Percentiles rank a stretch among this genome's conserved stretches.
Evolutionary conservation across 2,113 vertebrate species (phyloP).

Genomic region (Megaceryle torquata): DNA sequence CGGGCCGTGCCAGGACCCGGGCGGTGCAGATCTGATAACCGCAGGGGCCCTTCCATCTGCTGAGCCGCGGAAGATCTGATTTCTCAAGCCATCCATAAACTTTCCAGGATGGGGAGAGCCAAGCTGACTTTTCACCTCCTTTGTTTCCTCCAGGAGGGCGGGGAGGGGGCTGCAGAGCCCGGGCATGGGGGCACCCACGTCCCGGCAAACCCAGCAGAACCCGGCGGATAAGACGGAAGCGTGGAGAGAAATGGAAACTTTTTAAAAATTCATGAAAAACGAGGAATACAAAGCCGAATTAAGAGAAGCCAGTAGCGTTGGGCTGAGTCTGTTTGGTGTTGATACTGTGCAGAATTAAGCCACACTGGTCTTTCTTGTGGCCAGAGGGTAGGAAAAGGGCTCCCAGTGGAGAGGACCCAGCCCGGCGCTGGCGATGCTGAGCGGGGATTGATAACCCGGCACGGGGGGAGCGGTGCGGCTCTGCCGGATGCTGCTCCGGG

Average conservation of each 20-base stretch:
- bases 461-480: neutral
- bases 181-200: neutral
- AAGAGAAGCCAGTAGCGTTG: neutral
- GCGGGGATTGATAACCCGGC: conserved; percentile 70
- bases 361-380: conserved; percentile 55
- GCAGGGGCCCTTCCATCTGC: fast-evolving
- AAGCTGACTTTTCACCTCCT: neutral
- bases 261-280: conserved; percentile 45
- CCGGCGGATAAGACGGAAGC: neutral
- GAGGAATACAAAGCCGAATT: conserved; percentile 29
- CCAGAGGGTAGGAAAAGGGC: conserved; percentile 62
- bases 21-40: fast-evolving
- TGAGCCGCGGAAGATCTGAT: neutral
- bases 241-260: neutral
- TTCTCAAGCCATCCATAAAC: neutral
- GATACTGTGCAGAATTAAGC: conserved; percentile 70
- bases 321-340: conserved; percentile 66
- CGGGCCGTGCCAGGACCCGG: neutral
- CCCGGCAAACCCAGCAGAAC: neutral
- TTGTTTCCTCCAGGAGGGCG: neutral
- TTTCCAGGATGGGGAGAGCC: neutral
- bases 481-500: conserved; percentile 43
- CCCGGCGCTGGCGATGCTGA: conserved; percentile 5
- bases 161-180: neutral
- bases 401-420: conserved; percentile 64